phyloP scores from a whole-genome alignment of 2,797 vertebrate genomes.

The Sebastes cheni region DNA sequence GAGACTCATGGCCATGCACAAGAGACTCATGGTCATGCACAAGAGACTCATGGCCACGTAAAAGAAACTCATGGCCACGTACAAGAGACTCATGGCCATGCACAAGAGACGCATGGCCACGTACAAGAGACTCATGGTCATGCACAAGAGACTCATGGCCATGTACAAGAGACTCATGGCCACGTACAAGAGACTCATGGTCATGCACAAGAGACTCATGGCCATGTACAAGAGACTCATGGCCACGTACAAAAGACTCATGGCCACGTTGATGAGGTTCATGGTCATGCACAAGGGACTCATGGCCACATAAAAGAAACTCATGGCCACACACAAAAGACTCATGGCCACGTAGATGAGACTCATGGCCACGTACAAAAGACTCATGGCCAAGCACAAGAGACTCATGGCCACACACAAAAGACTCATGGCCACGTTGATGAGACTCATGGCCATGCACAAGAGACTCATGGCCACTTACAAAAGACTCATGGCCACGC shows the following conservation, averaged over 20 bases:
- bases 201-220: background rate
- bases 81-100: background rate
- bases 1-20: background rate
- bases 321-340: background rate
- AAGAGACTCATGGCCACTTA: background rate
- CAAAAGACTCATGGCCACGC: background rate
- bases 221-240: background rate
- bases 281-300: background rate
- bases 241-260: background rate
- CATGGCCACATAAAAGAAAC: background rate
- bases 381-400: background rate
- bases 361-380: background rate
- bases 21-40: background rate
- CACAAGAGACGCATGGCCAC: background rate
- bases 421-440: background rate
- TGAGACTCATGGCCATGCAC: background rate
- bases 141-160: background rate
- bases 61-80: background rate
- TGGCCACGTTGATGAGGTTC: background rate
- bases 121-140: background rate
- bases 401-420: too few species aligned
- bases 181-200: background rate
- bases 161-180: background rate
- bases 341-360: background rate
- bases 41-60: background rate